phyloP scores from a whole-genome alignment of 2,797 vertebrate species.

The Characodon lateralis region DNA sequence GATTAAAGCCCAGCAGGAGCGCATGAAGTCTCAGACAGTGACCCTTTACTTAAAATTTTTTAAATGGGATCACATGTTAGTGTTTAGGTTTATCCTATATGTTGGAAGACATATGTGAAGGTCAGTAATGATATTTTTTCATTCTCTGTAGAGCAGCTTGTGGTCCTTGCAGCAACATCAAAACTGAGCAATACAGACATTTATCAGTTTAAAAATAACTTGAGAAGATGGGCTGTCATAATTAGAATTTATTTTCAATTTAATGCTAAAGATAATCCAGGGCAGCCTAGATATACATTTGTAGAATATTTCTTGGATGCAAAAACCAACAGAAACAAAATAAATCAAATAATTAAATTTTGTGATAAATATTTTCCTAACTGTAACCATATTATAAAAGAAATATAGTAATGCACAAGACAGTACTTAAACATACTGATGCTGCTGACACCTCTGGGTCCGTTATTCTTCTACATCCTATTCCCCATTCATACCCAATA shows the following conservation, averaged over 20 bases:
- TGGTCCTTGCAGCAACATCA: constrained; percentile 2
- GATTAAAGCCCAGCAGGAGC: constrained; percentile 66
- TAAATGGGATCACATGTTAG: constrained; percentile 49
- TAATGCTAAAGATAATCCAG: constrained; percentile 15
- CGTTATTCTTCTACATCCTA: too few relatives aligned
- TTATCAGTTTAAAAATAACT: background rate
- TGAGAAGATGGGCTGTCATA: background rate
- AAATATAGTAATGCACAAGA: too few relatives aligned
- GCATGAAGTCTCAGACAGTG: constrained; percentile 52
- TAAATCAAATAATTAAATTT: too few relatives aligned
- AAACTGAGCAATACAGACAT: background rate
- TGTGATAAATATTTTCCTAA: too few relatives aligned
- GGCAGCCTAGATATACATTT: constrained; percentile 24
- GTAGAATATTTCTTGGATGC: too few relatives aligned
- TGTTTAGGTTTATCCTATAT: constrained; percentile 51
- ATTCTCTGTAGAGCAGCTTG: background rate
- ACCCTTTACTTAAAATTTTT: constrained; percentile 31
- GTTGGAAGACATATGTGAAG: constrained; percentile 29
- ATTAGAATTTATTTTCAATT: too few relatives aligned
- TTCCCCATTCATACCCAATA: too few relatives aligned
- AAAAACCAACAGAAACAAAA: too few relatives aligned
- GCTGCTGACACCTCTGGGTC: too few relatives aligned
- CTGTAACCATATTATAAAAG: too few relatives aligned
- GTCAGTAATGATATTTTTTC: constrained; percentile 37
- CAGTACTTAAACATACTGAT: too few relatives aligned